Evolutionary conservation across 2,113 vertebrate genomes (phyloP).

Genomic region (Sisor rabdophorus): DNA sequence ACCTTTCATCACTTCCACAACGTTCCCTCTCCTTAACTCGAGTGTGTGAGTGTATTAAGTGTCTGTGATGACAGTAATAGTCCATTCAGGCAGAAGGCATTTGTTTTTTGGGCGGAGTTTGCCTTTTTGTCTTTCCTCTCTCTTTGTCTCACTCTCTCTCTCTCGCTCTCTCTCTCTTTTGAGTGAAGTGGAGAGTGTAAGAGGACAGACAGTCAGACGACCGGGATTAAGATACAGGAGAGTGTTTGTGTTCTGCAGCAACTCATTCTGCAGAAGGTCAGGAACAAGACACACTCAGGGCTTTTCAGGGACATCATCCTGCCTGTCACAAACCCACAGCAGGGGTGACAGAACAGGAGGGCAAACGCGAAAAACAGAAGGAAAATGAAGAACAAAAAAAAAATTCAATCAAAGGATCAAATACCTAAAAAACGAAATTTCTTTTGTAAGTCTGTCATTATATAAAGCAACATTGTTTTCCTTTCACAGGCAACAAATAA

Average conservation of each 20-base stretch:
- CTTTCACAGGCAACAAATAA: no score
- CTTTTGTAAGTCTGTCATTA: no score
- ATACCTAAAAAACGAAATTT: no score
- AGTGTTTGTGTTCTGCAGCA: background rate
- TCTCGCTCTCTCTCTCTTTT: background rate
- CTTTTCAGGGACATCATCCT: slow-evolving; percentile 15
- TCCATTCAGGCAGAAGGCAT: no score
- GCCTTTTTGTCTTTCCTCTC: background rate
- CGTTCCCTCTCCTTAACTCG: no score
- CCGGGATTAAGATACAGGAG: slow-evolving; percentile 20
- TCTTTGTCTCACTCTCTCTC: background rate
- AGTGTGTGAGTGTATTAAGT: no score
- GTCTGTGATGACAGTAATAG: no score
- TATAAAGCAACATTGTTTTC: no score
- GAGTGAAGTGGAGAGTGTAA: background rate
- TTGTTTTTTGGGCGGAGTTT: no score
- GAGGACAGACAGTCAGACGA: slow-evolving; percentile 7
- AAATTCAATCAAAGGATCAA: no score
- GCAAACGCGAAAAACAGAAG: background rate
- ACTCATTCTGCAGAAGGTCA: slow-evolving; percentile 31
- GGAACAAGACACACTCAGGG: background rate
- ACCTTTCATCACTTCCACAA: no score
- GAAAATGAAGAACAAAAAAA: background rate
- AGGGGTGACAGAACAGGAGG: slow-evolving; percentile 5
- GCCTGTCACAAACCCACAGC: slow-evolving; percentile 25